Base-by-base conservation (phyloP, 2,113 vertebrate species). In the Mellivora capensis region DNA sequence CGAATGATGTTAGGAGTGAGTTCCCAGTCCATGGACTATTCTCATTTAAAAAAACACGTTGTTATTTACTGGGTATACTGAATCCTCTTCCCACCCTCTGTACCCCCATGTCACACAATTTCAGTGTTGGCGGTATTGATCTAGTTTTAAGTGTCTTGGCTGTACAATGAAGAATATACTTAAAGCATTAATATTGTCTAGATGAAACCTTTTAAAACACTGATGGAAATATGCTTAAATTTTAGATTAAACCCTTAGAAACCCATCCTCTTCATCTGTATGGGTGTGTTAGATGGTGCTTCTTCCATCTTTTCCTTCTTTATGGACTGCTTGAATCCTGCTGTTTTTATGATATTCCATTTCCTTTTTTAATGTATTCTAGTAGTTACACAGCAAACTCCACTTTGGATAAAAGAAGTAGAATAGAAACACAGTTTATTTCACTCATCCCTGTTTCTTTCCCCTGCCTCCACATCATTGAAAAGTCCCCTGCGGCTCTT, bases 371-470 rank as follows among this genome's bases (percentile, higher is more conserved):
- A 27, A 93, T 96, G 71, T 77, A 29, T 88, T 91, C 57, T 76
- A 17, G 59, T 76, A 81, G 62, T 76, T 97, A 47, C 18, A 79
- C 11, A 72, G 39, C 13, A 96, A 94, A 86, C 39, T 94, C 57
- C 61, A 87, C 76, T 85, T 97, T 52, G 47, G 71, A 44, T 87
- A 88, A 95, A 97, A 74, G 69, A 92, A 96, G 97, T 23, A 31
- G 76, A 89, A 97, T 97, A 69, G 89, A 95, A 98, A 72, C 44
- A 67, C 59, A 29, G 11, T 85, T 87, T 91, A 74, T 74, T 67
- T 92, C 85, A 49, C 76, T 93, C 79, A 47, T 69, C 62, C 86
- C 31, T 77, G 74, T 42, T 81, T 94, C 72, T 84, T 52, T 34
- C 52, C 94, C 49, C 31, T 37, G 37, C 61, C 25, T 97, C 84